Evolutionary conservation across 2,888 invertebrate genomes (phyloP).

Genomic region (Blastobasis adustella): DNA sequence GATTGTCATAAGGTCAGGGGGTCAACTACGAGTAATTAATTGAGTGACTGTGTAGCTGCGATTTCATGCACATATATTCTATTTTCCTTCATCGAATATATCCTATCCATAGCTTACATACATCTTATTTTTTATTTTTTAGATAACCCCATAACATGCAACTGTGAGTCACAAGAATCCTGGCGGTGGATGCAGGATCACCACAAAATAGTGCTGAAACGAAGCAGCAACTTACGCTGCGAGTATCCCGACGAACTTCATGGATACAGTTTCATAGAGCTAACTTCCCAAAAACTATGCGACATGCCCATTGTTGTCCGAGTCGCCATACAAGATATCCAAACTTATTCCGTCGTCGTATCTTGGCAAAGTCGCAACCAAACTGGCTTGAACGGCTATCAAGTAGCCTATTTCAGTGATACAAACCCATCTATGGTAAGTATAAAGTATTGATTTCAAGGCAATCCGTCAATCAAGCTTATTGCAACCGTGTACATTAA

Average conservation of each 20-base stretch:
- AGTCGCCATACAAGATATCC: constrained; percentile 90
- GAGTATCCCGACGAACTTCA: constrained; percentile 88
- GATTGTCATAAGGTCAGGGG: too few species aligned
- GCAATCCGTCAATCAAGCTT: neutral
- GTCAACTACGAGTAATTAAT: too few species aligned
- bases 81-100: too few species aligned
- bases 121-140: constrained; percentile 23
- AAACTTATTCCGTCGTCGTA: constrained; percentile 89
- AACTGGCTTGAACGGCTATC: constrained; percentile 87
- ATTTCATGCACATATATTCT: too few species aligned
- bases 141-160: constrained; percentile 93
- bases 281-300: constrained; percentile 88
- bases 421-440: constrained; percentile 71
- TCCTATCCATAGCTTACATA: too few species aligned
- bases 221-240: constrained; percentile 80
- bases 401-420: constrained; percentile 86
- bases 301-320: constrained; percentile 88
- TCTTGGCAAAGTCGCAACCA: constrained; percentile 94
- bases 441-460: constrained; percentile 15
- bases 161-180: constrained; percentile 91
- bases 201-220: constrained; percentile 80
- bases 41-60: too few species aligned
- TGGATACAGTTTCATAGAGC: constrained; percentile 83
- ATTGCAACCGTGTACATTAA: too few species aligned
- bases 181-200: constrained; percentile 96